Conservation (phyloP, 2,888 invertebrate genomes). For the Ariolimax columbianus region DNA sequence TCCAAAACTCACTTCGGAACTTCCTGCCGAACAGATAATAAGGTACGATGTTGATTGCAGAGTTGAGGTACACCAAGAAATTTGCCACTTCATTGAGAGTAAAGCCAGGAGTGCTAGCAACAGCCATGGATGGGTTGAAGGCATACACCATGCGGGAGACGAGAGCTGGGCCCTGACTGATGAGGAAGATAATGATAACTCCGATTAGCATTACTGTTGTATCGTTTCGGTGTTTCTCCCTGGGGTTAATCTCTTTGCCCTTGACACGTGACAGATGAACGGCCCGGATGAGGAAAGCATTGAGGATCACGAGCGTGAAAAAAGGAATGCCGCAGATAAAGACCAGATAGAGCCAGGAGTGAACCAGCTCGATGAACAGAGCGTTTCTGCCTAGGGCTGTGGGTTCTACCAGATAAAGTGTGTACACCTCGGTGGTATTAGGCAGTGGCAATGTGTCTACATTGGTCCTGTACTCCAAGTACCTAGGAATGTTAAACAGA, state of each 20-base stretch:
- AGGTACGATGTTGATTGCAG: slow-evolving; percentile 78
- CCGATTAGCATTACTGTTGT: slow-evolving; percentile 79
- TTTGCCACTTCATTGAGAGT: slow-evolving; percentile 76
- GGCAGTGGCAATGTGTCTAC: slow-evolving; percentile 52
- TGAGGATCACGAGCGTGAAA: slow-evolving; percentile 75
- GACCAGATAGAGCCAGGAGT: slow-evolving; percentile 76
- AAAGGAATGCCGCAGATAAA: slow-evolving; percentile 78
- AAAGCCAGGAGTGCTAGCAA: slow-evolving; percentile 60
- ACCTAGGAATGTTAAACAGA: slow-evolving; percentile 74
- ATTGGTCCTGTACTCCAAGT: slow-evolving; percentile 74
- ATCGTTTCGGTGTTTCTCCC: slow-evolving; percentile 76
- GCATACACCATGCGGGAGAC: slow-evolving; percentile 77
- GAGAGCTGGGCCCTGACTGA: slow-evolving; percentile 78
- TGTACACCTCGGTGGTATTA: slow-evolving; percentile 53
- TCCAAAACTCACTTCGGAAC: slow-evolving; percentile 76
- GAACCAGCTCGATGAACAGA: slow-evolving; percentile 72
- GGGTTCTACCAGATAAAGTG: slow-evolving; percentile 59
- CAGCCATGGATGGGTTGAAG: slow-evolving; percentile 60
- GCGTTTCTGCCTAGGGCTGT: slow-evolving; percentile 69
- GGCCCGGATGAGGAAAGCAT: slow-evolving; percentile 76
- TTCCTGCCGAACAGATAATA: slow-evolving; percentile 78
- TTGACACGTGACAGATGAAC: slow-evolving; percentile 74
- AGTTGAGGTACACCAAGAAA: slow-evolving; percentile 77
- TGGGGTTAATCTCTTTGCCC: slow-evolving; percentile 73
- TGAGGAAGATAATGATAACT: slow-evolving; percentile 78